These are phyloP conservation scores for Propithecus deckenii DNA, from an alignment of 2,797 vertebrate genomes.

Conservation along the genomic window DNA sequence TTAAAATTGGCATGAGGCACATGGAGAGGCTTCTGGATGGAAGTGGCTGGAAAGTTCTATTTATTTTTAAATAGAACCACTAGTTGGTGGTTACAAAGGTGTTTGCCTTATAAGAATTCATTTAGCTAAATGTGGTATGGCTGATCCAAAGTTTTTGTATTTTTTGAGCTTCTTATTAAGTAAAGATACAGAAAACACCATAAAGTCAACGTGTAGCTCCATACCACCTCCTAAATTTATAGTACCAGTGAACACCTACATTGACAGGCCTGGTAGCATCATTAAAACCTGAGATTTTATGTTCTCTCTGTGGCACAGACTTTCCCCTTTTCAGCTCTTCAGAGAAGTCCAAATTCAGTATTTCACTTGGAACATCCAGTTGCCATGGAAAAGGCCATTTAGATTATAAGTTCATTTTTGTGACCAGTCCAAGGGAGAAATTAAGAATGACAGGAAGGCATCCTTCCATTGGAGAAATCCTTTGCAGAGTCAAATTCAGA, in stretches of 20 bases:
- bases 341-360: background rate
- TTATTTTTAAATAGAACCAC: background rate
- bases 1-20: background rate
- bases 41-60: background rate
- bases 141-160: background rate
- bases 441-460: background rate
- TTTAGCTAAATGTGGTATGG: background rate
- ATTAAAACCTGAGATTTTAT: background rate
- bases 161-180: background rate
- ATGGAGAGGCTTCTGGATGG: background rate
- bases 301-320: background rate
- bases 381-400: background rate
- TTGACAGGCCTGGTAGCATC: background rate
- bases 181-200: background rate
- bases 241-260: accelerated
- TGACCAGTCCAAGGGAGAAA: background rate
- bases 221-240: background rate
- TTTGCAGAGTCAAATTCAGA: background rate
- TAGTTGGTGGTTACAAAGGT: background rate
- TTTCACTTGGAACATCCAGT: background rate
- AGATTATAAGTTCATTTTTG: constrained; percentile 24
- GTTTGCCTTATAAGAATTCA: background rate
- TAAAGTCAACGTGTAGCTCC: background rate
- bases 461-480: background rate
- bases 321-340: background rate